Base-by-base conservation (phyloP, 1,140 invertebrate species). In the Nebria ingens region DNA sequence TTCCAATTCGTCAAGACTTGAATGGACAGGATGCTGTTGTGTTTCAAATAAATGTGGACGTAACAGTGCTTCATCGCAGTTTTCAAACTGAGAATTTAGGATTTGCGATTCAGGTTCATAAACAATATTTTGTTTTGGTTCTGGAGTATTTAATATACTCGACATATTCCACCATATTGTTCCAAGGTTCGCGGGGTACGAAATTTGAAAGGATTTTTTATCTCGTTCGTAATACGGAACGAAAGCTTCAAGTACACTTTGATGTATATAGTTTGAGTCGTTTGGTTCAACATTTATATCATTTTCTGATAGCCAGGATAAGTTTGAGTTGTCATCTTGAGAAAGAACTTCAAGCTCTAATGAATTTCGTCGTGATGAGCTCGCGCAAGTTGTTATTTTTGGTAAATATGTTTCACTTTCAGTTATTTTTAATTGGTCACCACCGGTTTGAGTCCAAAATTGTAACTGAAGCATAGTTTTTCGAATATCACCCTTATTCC, bases 391-490 rank as follows among this genome's bases (percentile, higher is more conserved):
- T 51, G 17, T 45, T 53, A 19, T 42, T 23, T 56, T 54, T 55
- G 19, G 58, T 50, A 13, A 61, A 38, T 54, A 59, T 15, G 22
- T 15, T 21, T 19, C 1, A 19, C 29, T 19, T 2, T 15, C 11
- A 22, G 34, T 34, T 1, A 19, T 3, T 45, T 54, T 50, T 52
- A 6, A 19, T 21, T 2, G 23, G 50, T 56, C 53, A 19, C 67
- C 65, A 21, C 71, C 71, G 49, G 72, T 79, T 51, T 76, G 64
- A 57, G 82, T 68, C 62, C 81, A 79, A 70, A 83, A 87, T 63
- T 89, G 85, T 55, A 88, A 68, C 60, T 82, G 80, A 55, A 87
- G 73, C 34, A 87, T 69, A 21, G 83, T 80, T 69, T 81, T 82
- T 53, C 86, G 76, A 51, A 87, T 73, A 72, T 89, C 86, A 12